Evolutionary conservation across 2,888 invertebrate genomes (phyloP).

Genomic region (Seira sanloemensis): DNA sequence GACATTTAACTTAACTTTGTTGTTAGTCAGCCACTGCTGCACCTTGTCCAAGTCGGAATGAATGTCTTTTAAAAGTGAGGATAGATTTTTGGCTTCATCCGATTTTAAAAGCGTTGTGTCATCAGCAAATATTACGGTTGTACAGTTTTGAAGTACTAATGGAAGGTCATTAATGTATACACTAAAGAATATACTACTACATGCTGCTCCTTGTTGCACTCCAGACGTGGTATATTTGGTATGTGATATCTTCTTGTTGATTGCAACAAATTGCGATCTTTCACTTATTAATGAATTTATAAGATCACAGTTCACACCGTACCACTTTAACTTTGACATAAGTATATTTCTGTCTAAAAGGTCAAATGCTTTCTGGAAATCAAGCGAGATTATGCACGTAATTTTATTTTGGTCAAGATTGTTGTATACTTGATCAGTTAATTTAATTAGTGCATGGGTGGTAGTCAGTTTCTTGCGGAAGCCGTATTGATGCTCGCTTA

Average conservation of each 20-base stretch:
- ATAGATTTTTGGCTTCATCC: constrained; percentile 13
- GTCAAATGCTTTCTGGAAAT: constrained; percentile 57
- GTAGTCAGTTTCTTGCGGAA: constrained; percentile 38
- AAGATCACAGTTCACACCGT: constrained; percentile 38
- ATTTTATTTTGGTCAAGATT: constrained; percentile 38
- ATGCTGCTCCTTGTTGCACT: constrained; percentile 21
- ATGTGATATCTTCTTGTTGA: background rate
- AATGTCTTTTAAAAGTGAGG: background rate
- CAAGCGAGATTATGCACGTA: constrained; percentile 46
- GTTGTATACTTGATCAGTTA: constrained; percentile 47
- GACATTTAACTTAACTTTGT: constrained; percentile 44
- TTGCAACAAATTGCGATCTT: constrained; percentile 35
- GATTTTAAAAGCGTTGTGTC: constrained; percentile 30
- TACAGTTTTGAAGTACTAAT: constrained; percentile 5
- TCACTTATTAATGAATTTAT: constrained; percentile 29
- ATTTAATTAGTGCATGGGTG: constrained; percentile 35
- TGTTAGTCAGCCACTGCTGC: constrained; percentile 32
- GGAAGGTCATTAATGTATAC: constrained; percentile 53
- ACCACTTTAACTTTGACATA: constrained; percentile 38
- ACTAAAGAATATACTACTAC: constrained; percentile 1
- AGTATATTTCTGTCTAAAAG: constrained; percentile 21
- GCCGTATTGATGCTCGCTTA: constrained; percentile 46
- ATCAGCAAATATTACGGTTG: constrained; percentile 48
- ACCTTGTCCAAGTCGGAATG: constrained; percentile 16
- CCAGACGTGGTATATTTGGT: constrained; percentile 13